Evolutionary conservation across 2,888 invertebrate species (phyloP), one percentile per base, ranked within the genome.

Genomic region (Phragmatobia fuliginosa): DNA sequence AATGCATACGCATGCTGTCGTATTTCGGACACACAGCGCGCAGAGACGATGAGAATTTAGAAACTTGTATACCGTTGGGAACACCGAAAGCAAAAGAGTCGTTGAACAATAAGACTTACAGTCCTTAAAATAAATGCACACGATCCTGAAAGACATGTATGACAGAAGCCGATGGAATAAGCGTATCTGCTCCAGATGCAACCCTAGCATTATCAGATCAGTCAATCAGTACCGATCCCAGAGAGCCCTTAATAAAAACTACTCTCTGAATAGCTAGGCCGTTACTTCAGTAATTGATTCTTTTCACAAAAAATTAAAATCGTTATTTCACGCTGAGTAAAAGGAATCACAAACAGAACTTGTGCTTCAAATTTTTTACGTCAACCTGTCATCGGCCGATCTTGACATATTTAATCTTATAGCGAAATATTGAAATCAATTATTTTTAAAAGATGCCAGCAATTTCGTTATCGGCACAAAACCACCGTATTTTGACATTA

Each of bases 401-500:
- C n/a, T 49, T 63, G 28, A 16, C 32, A 63, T 63, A 32, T 33
- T 33, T 52, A 60, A 60, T 33, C 32, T 33, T 60, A 33, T 60
- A 60, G 21, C n/a, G 5, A 28, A 56, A 56, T 14, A 56, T 56
- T 56, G 16, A 56, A 56, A 56, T 56, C 56, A 56, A 41, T 64
- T 52, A 32, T 64, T 33, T 66, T 65, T 56, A 70, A 52, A 62
- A 52, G 8, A 28, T 45, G 32, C 3, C n/a, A 16, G 59, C n/a
- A 32, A 60, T 41, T 63, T 60, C 63, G n/a, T 67, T 64, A 67
- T 64, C 28, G 60, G 62, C 52, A 49, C 36, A 32, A 60, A 62
- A 66, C 67, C 49, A 25, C 36, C 49, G 31, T 64, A 67, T 67
- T 71, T 71, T 64, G 45, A 58, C 38, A 70, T 71, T 64, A 71